Conservation (phyloP, 2,797 vertebrate species). For the Chrysocyon brachyurus region DNA sequence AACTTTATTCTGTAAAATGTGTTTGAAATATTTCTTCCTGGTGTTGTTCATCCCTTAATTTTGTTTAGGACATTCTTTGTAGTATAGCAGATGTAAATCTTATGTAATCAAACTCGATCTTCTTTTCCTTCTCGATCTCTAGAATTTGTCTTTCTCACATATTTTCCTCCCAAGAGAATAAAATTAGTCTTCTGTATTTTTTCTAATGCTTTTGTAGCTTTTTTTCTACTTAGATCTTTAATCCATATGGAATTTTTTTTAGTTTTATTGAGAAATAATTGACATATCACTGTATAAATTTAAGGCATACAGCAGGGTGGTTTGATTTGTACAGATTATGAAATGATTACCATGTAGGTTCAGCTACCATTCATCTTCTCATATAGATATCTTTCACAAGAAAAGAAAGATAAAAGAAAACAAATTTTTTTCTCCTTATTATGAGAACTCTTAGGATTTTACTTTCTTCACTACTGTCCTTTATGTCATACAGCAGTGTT, state of each 20-base stretch:
- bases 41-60: not conserved
- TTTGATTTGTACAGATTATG: not conserved
- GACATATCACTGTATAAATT: not conserved
- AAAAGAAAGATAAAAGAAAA: not conserved
- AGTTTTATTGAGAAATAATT: not conserved
- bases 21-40: not conserved
- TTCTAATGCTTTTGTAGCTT: not conserved
- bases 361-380: not conserved
- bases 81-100: not conserved
- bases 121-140: slow-evolving; percentile 12
- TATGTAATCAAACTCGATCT: not conserved
- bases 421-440: not conserved
- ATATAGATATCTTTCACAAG: not conserved
- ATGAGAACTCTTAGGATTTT: not conserved
- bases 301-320: not conserved
- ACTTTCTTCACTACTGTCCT: not conserved
- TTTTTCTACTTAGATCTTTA: not conserved
- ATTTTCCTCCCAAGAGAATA: slow-evolving; percentile 18
- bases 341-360: not conserved
- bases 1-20: slow-evolving; percentile 25
- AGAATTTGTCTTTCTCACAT: not conserved
- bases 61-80: not conserved
- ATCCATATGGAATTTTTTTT: not conserved
- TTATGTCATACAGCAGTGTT: not conserved
- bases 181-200: slow-evolving; percentile 27